Evolutionary conservation across 2,113 vertebrate genomes (phyloP), one percentile per base, ranked within the genome.

Genomic region (Casuarius casuarius): DNA sequence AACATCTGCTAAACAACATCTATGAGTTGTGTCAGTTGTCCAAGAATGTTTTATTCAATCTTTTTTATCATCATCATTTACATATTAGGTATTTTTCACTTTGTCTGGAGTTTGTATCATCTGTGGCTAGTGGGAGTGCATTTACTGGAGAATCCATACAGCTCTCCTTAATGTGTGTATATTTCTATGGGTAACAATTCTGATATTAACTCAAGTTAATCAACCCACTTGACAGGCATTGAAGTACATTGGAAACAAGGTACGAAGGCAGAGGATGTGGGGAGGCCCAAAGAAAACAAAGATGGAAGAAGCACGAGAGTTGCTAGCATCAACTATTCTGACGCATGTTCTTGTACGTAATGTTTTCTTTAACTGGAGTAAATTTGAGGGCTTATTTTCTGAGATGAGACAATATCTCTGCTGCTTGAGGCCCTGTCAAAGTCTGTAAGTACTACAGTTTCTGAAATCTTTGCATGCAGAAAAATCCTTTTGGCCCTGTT

Each of bases 231-330:
- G 75, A 44, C 96, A 99, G 99, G 99, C 99, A 20, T 95, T 99
- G 84, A 98, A 98, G 79, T 99, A 99, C 89, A 99, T 99, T 59
- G 99, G 99, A 58, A 99, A 99, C 97, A 99, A 99, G 98, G 99
- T 99, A 49, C 98, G 99, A 84, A 98, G 99, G 68, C 99, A 99
- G 94, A 98, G 99, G 44, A 99, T 99, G 98, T 99, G 99, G 99
- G 99, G 99, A 71, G 98, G 99, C 61, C 99, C 99, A 29, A 99
- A 99, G 97, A 99, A 99, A 95, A 99, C 99, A 49, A 99, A 99
- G 96, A 99, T 99, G 99, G 99, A 99, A 97, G 99, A 99, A 94
- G 99, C 99, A 78, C 98, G 99, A 97, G 99, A 99, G 96, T 98
- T 99, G 31, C 91, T 99, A 59, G 99, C 99, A 7, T 99, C 99